phyloP scores from a whole-genome alignment of 2,888 invertebrate species.

The Cephus sareptanus region DNA sequence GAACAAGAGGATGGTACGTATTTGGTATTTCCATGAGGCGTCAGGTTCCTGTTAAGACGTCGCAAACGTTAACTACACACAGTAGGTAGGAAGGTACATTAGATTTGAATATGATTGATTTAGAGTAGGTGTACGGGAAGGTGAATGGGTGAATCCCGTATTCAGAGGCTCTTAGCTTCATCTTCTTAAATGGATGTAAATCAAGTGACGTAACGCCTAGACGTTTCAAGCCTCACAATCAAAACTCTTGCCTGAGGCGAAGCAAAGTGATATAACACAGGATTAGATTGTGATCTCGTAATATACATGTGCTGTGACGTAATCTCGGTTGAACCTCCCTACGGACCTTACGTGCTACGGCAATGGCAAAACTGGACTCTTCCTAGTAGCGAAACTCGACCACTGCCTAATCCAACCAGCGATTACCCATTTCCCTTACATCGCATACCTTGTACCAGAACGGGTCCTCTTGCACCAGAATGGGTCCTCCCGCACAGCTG shows the following conservation, averaged over 20 bases:
- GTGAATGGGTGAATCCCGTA: conserved; percentile 33
- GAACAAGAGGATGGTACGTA: neutral
- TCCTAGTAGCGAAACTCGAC: neutral
- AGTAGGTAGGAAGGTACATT: neutral
- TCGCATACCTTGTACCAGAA: neutral
- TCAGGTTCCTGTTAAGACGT: neutral
- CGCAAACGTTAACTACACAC: neutral
- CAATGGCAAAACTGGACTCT: neutral
- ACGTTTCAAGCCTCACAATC: neutral
- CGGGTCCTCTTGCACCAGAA: neutral
- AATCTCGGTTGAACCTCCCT: neutral
- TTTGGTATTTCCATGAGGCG: neutral
- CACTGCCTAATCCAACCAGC: neutral
- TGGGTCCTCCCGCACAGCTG: neutral
- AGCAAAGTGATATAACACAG: neutral
- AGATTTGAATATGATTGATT: conserved; percentile 58
- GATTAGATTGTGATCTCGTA: neutral
- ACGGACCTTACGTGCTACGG: neutral
- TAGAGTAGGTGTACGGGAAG: conserved; percentile 47
- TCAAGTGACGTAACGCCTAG: neutral
- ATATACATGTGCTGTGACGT: neutral
- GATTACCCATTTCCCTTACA: neutral
- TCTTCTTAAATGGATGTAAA: neutral
- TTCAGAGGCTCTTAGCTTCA: neutral
- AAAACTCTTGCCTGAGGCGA: neutral